Evolutionary conservation across 1,140 invertebrate species (phyloP).

Genomic region (Bicyclus anynana): DNA sequence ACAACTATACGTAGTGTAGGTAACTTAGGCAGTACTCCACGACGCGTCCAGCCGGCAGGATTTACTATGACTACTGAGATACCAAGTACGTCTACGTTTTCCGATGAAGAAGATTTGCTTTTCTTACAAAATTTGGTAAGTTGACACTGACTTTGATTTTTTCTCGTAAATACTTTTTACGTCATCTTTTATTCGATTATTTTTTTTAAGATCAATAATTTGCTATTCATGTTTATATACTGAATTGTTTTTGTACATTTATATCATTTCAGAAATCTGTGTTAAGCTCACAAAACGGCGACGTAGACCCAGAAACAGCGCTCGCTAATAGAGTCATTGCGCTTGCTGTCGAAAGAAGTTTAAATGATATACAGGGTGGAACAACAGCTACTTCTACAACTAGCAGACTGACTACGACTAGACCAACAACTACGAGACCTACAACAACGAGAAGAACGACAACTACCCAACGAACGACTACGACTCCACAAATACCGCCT

Average conservation of each 20-base stretch:
- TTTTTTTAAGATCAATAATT: neutral
- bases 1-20: constrained; percentile 25
- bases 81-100: constrained; percentile 71
- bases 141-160: too few relatives aligned
- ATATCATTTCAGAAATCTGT: constrained; percentile 58
- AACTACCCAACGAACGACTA: constrained; percentile 35
- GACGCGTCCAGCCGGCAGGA: constrained; percentile 22
- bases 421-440: constrained; percentile 40
- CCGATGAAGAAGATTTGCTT: constrained; percentile 73
- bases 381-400: constrained; percentile 36
- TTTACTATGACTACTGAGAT: constrained; percentile 55
- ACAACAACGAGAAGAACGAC: constrained; percentile 35
- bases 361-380: constrained; percentile 63
- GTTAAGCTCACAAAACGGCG: constrained; percentile 48
- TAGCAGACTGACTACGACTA: constrained; percentile 33
- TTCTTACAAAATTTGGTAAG: constrained; percentile 74
- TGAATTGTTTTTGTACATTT: constrained; percentile 1
- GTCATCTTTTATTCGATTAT: neutral
- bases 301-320: constrained; percentile 61
- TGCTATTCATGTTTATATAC: neutral
- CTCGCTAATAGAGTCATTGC: constrained; percentile 75
- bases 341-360: constrained; percentile 71
- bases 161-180: too few relatives aligned
- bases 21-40: constrained; percentile 24
- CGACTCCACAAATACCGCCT: constrained; percentile 44